Percentiles rank a stretch among this genome's conserved stretches.
Conservation (phyloP, 1,140 invertebrate species). For the Drosophila pectinifera region DNA sequence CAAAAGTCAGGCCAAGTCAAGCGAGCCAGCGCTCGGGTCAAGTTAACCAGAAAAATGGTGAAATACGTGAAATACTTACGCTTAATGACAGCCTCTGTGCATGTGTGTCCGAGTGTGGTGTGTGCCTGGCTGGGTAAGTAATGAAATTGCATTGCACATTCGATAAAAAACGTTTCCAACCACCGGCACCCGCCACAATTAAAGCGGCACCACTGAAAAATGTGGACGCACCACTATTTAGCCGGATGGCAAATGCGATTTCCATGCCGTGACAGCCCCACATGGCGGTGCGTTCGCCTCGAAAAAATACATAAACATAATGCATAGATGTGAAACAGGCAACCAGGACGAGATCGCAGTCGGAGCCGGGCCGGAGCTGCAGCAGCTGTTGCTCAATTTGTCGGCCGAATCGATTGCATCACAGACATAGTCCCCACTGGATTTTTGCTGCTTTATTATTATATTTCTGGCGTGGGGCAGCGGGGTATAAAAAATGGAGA, state of each 20-base stretch:
- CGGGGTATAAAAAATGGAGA: slow-evolving; percentile 35
- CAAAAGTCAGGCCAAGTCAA: slow-evolving; percentile 52
- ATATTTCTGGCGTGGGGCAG: neutral
- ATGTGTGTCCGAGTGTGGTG: slow-evolving; percentile 18
- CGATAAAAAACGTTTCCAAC: slow-evolving; percentile 64
- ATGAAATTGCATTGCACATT: slow-evolving; percentile 69
- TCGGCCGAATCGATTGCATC: slow-evolving; percentile 65
- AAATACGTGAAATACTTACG: slow-evolving; percentile 42
- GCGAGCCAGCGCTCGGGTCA: slow-evolving; percentile 24
- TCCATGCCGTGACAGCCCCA: slow-evolving; percentile 59
- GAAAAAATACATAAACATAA: slow-evolving; percentile 43
- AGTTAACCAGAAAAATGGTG: slow-evolving; percentile 60
- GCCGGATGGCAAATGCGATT: slow-evolving; percentile 59
- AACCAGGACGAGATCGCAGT: slow-evolving; percentile 44
- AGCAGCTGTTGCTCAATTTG: slow-evolving; percentile 52
- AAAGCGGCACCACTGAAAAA: slow-evolving; percentile 64
- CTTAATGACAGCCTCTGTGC: slow-evolving; percentile 34
- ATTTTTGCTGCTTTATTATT: slow-evolving; percentile 5
- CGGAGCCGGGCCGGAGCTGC: neutral
- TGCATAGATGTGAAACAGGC: slow-evolving; percentile 31
- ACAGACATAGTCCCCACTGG: slow-evolving; percentile 36
- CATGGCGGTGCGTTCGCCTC: slow-evolving; percentile 44
- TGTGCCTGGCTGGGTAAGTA: slow-evolving; percentile 49
- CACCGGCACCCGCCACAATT: slow-evolving; percentile 47
- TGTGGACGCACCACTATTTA: slow-evolving; percentile 54